Evolutionary conservation across 2,888 invertebrate species (phyloP).

Genomic region (Hanleya hanleyi): DNA sequence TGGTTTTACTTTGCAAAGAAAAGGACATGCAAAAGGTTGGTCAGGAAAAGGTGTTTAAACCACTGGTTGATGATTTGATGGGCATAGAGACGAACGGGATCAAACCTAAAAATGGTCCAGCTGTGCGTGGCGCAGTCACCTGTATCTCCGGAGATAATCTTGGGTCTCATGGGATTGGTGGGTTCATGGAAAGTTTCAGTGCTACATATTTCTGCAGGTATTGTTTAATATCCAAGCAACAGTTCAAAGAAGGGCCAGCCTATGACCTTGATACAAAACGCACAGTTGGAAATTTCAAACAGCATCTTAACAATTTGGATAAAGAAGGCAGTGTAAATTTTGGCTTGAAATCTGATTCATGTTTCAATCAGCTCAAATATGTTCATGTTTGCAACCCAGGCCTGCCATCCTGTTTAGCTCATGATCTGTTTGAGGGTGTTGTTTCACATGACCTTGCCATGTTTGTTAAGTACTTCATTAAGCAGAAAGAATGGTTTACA

Average conservation of each 20-base stretch:
- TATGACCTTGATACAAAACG: neutral
- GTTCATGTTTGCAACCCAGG: too few species aligned
- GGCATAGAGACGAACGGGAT: neutral
- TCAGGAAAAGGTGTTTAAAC: neutral
- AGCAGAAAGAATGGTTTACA: too few species aligned
- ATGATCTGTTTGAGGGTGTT: too few species aligned
- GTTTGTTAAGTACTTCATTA: too few species aligned
- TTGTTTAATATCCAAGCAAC: neutral
- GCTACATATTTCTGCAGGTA: too few species aligned
- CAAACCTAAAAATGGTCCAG: neutral
- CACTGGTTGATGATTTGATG: neutral
- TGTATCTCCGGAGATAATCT: neutral
- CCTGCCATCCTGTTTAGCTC: too few species aligned
- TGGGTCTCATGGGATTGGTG: neutral
- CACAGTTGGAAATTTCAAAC: neutral
- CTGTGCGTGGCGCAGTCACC: neutral
- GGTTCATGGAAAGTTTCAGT: neutral
- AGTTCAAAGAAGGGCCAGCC: neutral
- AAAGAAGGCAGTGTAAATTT: neutral
- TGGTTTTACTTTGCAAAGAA: constrained; percentile 7
- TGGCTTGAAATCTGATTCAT: neutral
- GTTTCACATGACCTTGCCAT: too few species aligned
- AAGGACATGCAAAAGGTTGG: neutral
- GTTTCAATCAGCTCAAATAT: too few species aligned
- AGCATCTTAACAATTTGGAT: neutral